A percentile compares a stretch with the other conserved stretches of the same genome.
These are phyloP conservation scores for Cephus rjabovi DNA, from an alignment of 2,888 invertebrate species.

Conservation along the genomic window DNA sequence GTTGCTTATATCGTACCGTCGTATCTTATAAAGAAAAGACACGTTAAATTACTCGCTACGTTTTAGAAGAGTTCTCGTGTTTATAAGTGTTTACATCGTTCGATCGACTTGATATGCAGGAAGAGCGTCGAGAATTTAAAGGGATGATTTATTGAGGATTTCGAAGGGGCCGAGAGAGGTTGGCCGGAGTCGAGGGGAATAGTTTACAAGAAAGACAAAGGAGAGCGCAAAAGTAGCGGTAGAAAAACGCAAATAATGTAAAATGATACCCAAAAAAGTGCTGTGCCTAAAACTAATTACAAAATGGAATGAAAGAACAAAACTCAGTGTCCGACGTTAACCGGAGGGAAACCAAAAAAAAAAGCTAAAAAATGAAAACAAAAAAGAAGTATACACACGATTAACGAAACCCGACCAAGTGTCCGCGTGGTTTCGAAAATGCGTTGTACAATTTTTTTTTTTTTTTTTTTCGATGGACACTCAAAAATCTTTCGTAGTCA, in stretches of 20 bases:
- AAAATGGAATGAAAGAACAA: background rate
- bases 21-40: background rate
- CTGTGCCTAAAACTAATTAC: constrained; percentile 34
- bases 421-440: constrained; percentile 12
- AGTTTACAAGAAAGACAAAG: constrained; percentile 1
- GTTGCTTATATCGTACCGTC: background rate
- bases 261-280: constrained; percentile 25
- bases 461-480: constrained; percentile 17
- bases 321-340: constrained; percentile 10
- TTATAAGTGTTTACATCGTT: background rate
- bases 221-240: background rate
- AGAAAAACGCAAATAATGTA: background rate
- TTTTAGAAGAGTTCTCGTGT: background rate
- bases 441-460: constrained; percentile 22
- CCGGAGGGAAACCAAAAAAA: background rate
- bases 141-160: background rate
- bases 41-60: background rate
- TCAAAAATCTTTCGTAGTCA: constrained; percentile 32
- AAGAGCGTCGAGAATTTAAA: background rate
- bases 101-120: background rate
- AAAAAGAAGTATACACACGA: constrained; percentile 14
- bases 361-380: constrained; percentile 5
- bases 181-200: background rate
- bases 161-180: background rate
- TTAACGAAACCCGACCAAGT: constrained; percentile 16